Evolutionary conservation across 2,113 vertebrate genomes (phyloP).

Genomic region (Chloropsis hardwickii): DNA sequence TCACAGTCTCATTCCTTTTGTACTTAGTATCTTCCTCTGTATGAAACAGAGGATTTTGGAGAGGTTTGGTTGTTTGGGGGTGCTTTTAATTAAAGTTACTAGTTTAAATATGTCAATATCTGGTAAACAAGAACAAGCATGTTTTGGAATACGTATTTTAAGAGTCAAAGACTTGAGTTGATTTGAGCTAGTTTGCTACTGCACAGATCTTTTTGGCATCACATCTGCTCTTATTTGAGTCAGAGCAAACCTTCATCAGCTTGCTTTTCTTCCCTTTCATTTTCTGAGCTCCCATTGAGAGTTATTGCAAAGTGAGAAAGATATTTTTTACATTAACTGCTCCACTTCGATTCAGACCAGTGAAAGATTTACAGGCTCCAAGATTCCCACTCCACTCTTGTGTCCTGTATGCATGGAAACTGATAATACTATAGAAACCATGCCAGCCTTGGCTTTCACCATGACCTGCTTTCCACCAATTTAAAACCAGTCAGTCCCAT

Average conservation of each 20-base stretch:
- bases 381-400: conserved; percentile 22
- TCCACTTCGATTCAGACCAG: background rate
- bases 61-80: background rate
- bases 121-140: background rate
- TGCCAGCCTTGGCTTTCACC: conserved; percentile 37
- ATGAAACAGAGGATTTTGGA: background rate
- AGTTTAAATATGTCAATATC: background rate
- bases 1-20: background rate
- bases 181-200: background rate
- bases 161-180: background rate
- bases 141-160: background rate
- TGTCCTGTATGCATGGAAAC: conserved; percentile 64
- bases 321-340: conserved; percentile 52
- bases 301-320: conserved; percentile 65
- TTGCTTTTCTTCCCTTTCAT: conserved; percentile 3
- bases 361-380: conserved; percentile 70
- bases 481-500: conserved; percentile 15
- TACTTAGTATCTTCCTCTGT: background rate
- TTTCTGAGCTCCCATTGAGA: background rate
- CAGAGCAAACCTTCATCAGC: conserved; percentile 11
- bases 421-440: conserved; percentile 47
- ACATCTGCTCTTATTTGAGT: background rate
- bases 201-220: conserved; percentile 20
- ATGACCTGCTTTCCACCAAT: conserved; percentile 41
- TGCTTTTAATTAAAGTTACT: background rate